These are phyloP conservation scores for Bathynomus jamesi DNA, from an alignment of 1,140 invertebrate genomes.

Conservation along the genomic window DNA sequence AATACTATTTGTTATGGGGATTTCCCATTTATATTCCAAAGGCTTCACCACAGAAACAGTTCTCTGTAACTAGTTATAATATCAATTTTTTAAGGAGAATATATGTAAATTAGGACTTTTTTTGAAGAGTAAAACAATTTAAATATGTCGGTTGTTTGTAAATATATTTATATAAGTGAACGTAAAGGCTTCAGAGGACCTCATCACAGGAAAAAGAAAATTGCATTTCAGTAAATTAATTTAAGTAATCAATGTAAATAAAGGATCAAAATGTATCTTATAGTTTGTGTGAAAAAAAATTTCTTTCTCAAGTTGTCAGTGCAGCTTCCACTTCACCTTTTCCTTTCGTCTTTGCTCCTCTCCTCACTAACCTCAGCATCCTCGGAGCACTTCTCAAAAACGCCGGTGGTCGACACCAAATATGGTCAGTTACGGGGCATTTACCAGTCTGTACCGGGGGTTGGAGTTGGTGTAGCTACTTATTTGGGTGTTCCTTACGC, in stretches of 20 bases:
- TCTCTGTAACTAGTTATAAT: not conserved
- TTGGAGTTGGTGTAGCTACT: not conserved
- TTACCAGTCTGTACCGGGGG: constrained; percentile 10
- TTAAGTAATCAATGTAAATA: not conserved
- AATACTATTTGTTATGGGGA: too few species aligned
- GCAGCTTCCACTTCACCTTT: not conserved
- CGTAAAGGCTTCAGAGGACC: too few species aligned
- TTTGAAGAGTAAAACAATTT: not conserved
- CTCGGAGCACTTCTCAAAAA: not conserved
- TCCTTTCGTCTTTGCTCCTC: not conserved
- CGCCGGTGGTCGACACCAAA: constrained; percentile 4
- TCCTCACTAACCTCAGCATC: not conserved
- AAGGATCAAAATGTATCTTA: not conserved
- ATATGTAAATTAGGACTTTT: not conserved
- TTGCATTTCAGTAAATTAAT: not conserved
- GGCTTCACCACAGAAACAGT: too few species aligned
- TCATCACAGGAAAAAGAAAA: not conserved
- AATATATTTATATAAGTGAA: too few species aligned
- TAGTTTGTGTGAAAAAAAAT: not conserved
- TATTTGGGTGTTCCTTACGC: constrained; percentile 70
- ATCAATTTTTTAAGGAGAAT: not conserved
- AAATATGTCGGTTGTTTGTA: not conserved
- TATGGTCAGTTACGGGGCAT: constrained; percentile 10
- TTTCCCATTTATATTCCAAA: too few species aligned
- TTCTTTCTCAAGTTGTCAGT: not conserved